Evolutionary conservation across 2,888 invertebrate genomes (phyloP), one percentile per base, ranked within the genome.

Genomic region (Hypsopygia costalis): DNA sequence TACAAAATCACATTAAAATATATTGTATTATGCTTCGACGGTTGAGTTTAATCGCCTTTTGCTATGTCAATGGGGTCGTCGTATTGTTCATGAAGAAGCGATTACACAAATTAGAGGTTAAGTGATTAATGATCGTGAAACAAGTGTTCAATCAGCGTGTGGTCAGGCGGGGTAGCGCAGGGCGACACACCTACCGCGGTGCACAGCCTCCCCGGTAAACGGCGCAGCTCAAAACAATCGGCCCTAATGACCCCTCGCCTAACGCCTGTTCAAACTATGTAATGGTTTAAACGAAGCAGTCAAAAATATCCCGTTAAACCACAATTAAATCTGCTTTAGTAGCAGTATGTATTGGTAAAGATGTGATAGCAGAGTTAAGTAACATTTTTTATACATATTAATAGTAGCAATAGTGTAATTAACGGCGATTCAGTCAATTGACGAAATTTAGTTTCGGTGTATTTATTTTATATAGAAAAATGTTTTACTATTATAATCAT

Each of bases 121-220:
- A 62, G 58, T 64, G 64, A 68, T 69, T 68, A 77, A 77, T 69
- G 67, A 60, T 55, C 44, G 46, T 55, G 72, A 70, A 71, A 85
- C 85, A 86, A 86, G 73, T 56, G 77, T 69, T 74, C 74, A 83
- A 83, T 86, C 81, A 86, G 66, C 58, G 70, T 80, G 85, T 66
- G 85, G 85, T 82, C 73, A 69, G 71, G 48, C 48, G 51, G 36
- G 40, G 40, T 52, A 52, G 56, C 46, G 53, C 52, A 54, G 61
- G 56, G 49, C 46, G 51, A 42, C 32, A 1, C 32, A n/a, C 9
- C 16, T 16, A 16, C 32, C 12, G 11, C 32, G 16, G 32, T 16
- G n/a, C 46, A 33, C 6, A 11, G 9, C n/a, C 30, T 16, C 31
- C 10, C 11, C 29, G 37, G 29, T 36, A 20, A 36, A 29, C 30